Evolutionary conservation across 2,113 vertebrate genomes (phyloP).

Genomic region (Arizona elegans): DNA sequence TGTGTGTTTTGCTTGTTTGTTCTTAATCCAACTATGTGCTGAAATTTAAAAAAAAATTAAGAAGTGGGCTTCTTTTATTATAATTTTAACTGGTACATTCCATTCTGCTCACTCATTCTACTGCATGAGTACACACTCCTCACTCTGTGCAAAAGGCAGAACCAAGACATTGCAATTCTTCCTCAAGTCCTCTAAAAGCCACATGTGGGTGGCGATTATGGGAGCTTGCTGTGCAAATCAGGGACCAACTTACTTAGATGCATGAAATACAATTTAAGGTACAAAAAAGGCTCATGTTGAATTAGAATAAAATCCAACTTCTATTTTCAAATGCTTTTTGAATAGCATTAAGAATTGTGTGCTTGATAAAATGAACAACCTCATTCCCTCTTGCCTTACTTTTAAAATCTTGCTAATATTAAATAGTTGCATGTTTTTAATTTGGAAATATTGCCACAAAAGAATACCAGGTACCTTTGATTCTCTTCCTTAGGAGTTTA

Average conservation of each 20-base stretch:
- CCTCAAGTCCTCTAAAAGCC: not conserved
- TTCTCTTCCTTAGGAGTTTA: not conserved
- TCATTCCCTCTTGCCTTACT: not conserved
- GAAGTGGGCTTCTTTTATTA: not conserved
- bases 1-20: not conserved
- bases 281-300: not conserved
- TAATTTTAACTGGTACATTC: not conserved
- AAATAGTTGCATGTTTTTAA: not conserved
- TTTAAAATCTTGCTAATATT: not conserved
- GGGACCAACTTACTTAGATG: not conserved
- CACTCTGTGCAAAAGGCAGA: not conserved
- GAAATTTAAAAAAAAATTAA: not conserved
- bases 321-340: not conserved
- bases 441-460: not conserved
- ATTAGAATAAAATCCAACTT: not conserved
- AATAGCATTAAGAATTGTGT: not conserved
- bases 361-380: not conserved
- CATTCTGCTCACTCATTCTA: not conserved
- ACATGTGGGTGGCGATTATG: not conserved
- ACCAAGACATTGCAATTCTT: not conserved
- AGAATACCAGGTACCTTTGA: not conserved
- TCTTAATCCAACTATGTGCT: not conserved
- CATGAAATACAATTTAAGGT: not conserved
- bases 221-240: not conserved
- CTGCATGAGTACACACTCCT: not conserved